Base-by-base conservation (phyloP, 2,888 invertebrate genomes). In the Ernsta delagoae region DNA sequence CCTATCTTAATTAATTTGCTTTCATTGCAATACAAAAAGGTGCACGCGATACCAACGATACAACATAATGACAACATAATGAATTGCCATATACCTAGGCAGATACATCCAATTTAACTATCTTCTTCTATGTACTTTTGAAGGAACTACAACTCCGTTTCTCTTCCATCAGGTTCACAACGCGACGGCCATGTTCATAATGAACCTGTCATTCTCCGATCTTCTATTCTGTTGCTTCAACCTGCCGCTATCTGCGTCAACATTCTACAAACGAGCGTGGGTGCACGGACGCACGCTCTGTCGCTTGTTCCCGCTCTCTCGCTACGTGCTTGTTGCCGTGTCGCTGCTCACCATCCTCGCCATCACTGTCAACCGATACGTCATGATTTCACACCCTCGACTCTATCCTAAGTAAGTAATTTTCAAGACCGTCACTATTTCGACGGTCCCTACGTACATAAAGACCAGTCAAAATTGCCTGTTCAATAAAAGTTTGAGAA, bases 141-240 rank as follows among this genome's bases (percentile, higher is more conserved):
- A n/a, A n/a, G n/a, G n/a, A n/a, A n/a, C n/a, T n/a, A n/a, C n/a
- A n/a, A n/a, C n/a, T 16, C 8, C 48, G 31, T 70, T 70, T 71
- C 63, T 66, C 31, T 75, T 64, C 87, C 7, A 86, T 5, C 93
- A 97, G 96, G 95, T 97, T 34, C 96, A 96, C 67, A 97, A 97
- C 80, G 97, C 97, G 0, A 97, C 97, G 0, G 96, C 97, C 9
- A 95, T 96, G 68, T 97, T 97, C 88, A 97, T 97, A 75, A 97
- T 97, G 89, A 97, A 97, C 85, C 91, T 97, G 34, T 96, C 97
- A 31, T 92, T 95, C 16, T 96, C 97, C 34, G 97, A 97, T 82
- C 90, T 97, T 73, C 94, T 97, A 81, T 97, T 97, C 80, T 96
- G 97, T 86, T 96, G 96, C 80, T 96, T 97, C 90, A 96, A 97